Evolutionary conservation across 1,140 invertebrate genomes (phyloP).

Genomic region (Samia ricini): DNA sequence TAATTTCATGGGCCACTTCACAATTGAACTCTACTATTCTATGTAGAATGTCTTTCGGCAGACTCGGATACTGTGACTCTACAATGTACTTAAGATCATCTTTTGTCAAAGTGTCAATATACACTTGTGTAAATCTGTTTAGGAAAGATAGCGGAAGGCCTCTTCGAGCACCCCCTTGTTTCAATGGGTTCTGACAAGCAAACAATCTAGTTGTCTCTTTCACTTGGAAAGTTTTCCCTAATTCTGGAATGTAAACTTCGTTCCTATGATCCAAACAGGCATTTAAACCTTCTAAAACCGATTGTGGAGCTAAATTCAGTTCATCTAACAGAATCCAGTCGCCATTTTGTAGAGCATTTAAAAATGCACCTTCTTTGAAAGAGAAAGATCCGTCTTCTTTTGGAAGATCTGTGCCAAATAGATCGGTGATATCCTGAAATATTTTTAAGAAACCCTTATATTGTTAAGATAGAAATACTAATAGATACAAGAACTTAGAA

Average conservation of each 20-base stretch:
- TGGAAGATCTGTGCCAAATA: conserved; percentile 98
- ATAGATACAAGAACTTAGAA: background rate
- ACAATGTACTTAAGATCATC: conserved; percentile 86
- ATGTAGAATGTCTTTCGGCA: conserved; percentile 79
- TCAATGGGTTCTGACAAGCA: conserved; percentile 98
- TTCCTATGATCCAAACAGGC: conserved; percentile 98
- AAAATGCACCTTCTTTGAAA: conserved; percentile 97
- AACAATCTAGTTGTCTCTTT: conserved; percentile 91
- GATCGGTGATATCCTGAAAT: conserved; percentile 93
- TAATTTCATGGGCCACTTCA: conserved; percentile 81
- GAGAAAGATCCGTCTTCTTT: conserved; percentile 96
- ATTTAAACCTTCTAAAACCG: conserved; percentile 98
- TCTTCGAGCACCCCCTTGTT: conserved; percentile 96
- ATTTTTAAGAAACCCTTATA: conserved; percentile 28
- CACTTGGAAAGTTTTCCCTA: conserved; percentile 92
- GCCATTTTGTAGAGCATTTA: conserved; percentile 94
- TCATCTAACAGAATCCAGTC: conserved; percentile 99
- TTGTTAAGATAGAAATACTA: background rate
- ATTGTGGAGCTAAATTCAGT: conserved; percentile 98
- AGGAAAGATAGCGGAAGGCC: conserved; percentile 98
- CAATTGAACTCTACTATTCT: conserved; percentile 92
- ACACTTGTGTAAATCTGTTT: conserved; percentile 98
- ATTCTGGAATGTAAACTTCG: conserved; percentile 97
- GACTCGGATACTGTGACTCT: conserved; percentile 75
- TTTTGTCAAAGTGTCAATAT: conserved; percentile 87